Evolutionary conservation across 2,888 invertebrate genomes (phyloP).

Genomic region (Aporophyla lueneburgensis): DNA sequence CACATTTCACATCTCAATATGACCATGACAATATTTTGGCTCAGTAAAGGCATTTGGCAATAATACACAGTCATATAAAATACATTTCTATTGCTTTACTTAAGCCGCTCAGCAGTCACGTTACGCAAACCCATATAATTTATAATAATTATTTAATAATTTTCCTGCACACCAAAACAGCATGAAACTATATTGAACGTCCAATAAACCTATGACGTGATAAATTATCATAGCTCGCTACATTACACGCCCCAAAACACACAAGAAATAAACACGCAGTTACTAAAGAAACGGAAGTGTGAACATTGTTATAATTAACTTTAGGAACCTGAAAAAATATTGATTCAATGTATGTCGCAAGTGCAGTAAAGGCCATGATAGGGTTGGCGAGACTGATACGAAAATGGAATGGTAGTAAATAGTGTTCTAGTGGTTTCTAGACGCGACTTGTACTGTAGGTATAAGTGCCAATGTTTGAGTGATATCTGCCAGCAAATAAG

Average conservation of each 20-base stretch:
- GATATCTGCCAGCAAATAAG: neutral
- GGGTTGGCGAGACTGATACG: constrained; percentile 30
- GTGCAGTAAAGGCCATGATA: constrained; percentile 14
- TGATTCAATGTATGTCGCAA: constrained; percentile 49
- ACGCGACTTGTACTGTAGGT: neutral
- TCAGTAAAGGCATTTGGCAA: neutral
- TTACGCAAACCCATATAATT: neutral
- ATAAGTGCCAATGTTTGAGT: neutral
- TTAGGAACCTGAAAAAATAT: constrained; percentile 57
- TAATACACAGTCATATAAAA: neutral
- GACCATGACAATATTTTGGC: neutral
- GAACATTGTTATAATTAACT: constrained; percentile 44
- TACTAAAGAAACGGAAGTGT: constrained; percentile 56
- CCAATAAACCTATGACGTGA: constrained; percentile 1
- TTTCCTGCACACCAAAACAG: neutral
- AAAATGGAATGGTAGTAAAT: neutral
- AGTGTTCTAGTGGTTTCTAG: neutral
- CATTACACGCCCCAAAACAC: constrained; percentile 48
- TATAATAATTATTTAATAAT: neutral
- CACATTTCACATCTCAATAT: neutral
- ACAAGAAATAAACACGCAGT: constrained; percentile 12
- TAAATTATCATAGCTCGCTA: constrained; percentile 30
- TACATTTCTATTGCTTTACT: neutral
- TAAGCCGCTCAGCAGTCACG: neutral
- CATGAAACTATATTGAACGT: neutral